These are phyloP conservation scores for Blastobasis lacticolella DNA, from an alignment of 2,888 invertebrate species.

Conservation along the genomic window DNA sequence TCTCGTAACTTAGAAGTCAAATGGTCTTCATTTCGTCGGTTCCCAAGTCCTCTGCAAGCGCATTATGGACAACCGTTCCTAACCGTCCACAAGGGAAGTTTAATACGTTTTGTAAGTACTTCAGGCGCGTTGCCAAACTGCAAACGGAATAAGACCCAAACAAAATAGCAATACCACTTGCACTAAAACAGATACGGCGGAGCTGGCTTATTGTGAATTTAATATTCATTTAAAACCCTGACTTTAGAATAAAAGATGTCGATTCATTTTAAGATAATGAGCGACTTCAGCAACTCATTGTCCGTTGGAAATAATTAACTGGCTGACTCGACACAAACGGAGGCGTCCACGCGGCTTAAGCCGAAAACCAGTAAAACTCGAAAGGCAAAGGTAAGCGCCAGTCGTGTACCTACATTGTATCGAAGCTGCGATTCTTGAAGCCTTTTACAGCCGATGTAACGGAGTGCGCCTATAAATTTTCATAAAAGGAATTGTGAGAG, in stretches of 20 bases:
- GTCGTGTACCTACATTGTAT: slow-evolving; percentile 13
- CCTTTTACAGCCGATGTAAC: slow-evolving; percentile 12
- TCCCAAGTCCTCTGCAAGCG: slow-evolving; percentile 21
- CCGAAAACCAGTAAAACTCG: too few species aligned
- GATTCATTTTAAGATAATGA: slow-evolving; percentile 46
- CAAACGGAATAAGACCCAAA: slow-evolving; percentile 32
- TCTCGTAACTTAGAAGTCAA: slow-evolving; percentile 19
- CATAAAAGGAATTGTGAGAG: slow-evolving; percentile 8
- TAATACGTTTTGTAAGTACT: slow-evolving; percentile 39
- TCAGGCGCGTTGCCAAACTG: slow-evolving; percentile 43
- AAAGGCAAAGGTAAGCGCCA: slow-evolving; percentile 13
- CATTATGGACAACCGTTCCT: slow-evolving; percentile 38
- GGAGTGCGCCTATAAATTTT: slow-evolving; percentile 15
- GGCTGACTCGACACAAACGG: slow-evolving; percentile 59
- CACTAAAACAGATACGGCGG: slow-evolving; percentile 8
- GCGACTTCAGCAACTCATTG: slow-evolving; percentile 56
- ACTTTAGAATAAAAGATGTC: slow-evolving; percentile 27
- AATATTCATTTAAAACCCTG: slow-evolving; percentile 22
- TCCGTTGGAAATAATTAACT: slow-evolving; percentile 64
- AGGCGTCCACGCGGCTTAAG: slow-evolving; percentile 22
- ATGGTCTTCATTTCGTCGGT: slow-evolving; percentile 13
- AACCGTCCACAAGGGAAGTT: slow-evolving; percentile 36
- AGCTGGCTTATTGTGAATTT: neutral
- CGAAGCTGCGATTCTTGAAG: slow-evolving; percentile 16
- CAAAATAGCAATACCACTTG: slow-evolving; percentile 20